A percentile compares a stretch with the other conserved stretches of the same genome.
These are phyloP conservation scores for Ptiloglossa arizonensis DNA, from an alignment of 1,140 invertebrate genomes.

Conservation along the genomic window DNA sequence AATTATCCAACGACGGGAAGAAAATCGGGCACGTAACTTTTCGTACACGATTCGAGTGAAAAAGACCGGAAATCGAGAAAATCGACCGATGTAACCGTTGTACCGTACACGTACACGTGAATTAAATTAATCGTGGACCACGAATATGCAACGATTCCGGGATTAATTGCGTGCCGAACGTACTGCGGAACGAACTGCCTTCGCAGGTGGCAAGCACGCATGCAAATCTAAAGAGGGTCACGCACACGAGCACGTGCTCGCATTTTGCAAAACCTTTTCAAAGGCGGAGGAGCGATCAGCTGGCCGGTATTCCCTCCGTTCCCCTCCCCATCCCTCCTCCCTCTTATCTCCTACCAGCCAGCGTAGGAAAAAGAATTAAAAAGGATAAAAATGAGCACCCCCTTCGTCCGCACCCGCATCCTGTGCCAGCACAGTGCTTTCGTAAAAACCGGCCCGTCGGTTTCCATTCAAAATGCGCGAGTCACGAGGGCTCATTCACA, in stretches of 20 bases:
- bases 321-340: slow-evolving; percentile 22
- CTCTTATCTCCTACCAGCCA: slow-evolving; percentile 41
- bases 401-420: slow-evolving; percentile 66
- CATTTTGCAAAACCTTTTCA: slow-evolving; percentile 62
- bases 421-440: slow-evolving; percentile 56
- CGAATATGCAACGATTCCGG: not conserved
- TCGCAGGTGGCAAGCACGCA: slow-evolving; percentile 67
- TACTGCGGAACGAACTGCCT: slow-evolving; percentile 36
- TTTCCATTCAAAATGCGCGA: slow-evolving; percentile 68
- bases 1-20: too few relatives aligned
- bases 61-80: too few relatives aligned
- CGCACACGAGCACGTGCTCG: slow-evolving; percentile 67
- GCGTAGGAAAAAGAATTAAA: slow-evolving; percentile 32
- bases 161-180: slow-evolving; percentile 49
- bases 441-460: slow-evolving; percentile 65
- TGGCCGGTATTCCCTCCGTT: slow-evolving; percentile 56
- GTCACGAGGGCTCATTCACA: slow-evolving; percentile 70
- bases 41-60: too few relatives aligned
- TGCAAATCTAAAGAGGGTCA: slow-evolving; percentile 58
- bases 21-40: too few relatives aligned
- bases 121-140: not conserved
- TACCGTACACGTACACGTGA: not conserved
- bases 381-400: slow-evolving; percentile 63
- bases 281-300: slow-evolving; percentile 65
- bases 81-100: too few relatives aligned